A percentile compares a stretch with the other conserved stretches of the same genome.
Evolutionary conservation across 2,113 vertebrate genomes (phyloP).

Genomic region (Melospiza melodia): DNA sequence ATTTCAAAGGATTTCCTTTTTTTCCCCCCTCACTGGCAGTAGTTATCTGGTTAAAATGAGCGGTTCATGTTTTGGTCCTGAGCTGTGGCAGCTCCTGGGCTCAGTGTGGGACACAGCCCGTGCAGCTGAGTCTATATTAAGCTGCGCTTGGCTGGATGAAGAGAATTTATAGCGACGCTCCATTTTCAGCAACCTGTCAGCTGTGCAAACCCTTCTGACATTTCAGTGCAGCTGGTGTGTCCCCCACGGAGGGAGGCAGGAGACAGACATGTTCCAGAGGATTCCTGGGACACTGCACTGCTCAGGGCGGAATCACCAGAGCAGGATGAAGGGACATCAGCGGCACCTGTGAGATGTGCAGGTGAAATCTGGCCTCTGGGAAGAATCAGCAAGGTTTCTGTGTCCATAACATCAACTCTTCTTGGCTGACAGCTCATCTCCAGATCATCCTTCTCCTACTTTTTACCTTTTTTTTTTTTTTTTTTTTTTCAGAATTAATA

Average conservation of each 20-base stretch:
- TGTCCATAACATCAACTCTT: accelerated
- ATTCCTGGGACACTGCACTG: neutral
- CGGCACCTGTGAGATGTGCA: neutral
- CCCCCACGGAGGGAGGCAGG: neutral
- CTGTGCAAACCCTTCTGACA: conserved; percentile 84
- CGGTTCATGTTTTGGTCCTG: conserved; percentile 20
- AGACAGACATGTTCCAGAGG: conserved; percentile 13
- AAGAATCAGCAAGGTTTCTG: neutral
- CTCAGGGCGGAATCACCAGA: accelerated
- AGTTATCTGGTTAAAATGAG: neutral
- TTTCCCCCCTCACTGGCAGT: accelerated
- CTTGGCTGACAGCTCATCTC: neutral
- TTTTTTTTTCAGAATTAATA: neutral
- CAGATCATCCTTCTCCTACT: neutral
- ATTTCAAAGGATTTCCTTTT: neutral
- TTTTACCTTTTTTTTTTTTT: neutral
- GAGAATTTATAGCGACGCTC: conserved; percentile 85
- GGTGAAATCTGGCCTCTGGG: neutral
- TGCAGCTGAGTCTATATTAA: conserved; percentile 86
- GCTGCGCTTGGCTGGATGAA: conserved; percentile 76
- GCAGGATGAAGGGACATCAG: accelerated
- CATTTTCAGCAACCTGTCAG: conserved; percentile 82
- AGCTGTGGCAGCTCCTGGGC: neutral
- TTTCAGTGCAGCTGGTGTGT: conserved; percentile 84
- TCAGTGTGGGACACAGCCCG: conserved; percentile 4